Base-by-base conservation (phyloP, 37 sponge, comb jelly and placozoan species). In the Cladorhizidae sp. region DNA sequence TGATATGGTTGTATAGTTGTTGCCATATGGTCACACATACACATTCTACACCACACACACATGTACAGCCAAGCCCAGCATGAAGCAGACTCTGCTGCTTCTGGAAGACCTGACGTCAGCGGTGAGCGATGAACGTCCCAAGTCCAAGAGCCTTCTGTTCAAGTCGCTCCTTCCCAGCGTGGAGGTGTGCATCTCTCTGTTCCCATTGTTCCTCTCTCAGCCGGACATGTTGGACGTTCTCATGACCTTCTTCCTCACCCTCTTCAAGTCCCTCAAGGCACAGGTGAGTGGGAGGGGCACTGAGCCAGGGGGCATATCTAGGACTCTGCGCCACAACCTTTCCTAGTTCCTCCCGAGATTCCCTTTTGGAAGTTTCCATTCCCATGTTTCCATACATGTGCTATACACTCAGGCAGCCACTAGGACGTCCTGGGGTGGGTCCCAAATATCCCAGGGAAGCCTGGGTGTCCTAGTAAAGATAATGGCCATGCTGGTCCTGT, bases 201-300 rank as follows among this genome's bases (percentile, higher is more conserved):
- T 91, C 55, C 76, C 72, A 1, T 50, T 74, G 58, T 91, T 75
- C 70, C 67, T 88, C 42, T 33, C 43, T 15, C 77, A 77, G 21
- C 41, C 88, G 0, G 90, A 86, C 77, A 75, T 94, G 33, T 70
- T 92, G 54, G 72, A 75, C 28, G 55, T 37, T 9, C 61, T 94
- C 40, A 86, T 94, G 85, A 64, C 68, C 23, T 89, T 94, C 90
- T 87, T 94, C 57, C 70, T 73, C 15, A 69, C 85, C 33, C 81
- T 91, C n/a, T 92, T 94, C 67, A 31, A 81, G 23, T 58, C 57
- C 55, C 78, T 96, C 55, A 67, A 69, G 64, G 49, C 61, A 28
- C 77, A 76, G 77, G 74, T 71, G n/a, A 43, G 72, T 23, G 38
- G 20, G 25, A 63, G 64, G 31, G 17, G 8, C 9, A 26, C 64